These are phyloP conservation scores for Caracal caracal DNA, from an alignment of 2,113 vertebrate species.

Conservation along the genomic window DNA sequence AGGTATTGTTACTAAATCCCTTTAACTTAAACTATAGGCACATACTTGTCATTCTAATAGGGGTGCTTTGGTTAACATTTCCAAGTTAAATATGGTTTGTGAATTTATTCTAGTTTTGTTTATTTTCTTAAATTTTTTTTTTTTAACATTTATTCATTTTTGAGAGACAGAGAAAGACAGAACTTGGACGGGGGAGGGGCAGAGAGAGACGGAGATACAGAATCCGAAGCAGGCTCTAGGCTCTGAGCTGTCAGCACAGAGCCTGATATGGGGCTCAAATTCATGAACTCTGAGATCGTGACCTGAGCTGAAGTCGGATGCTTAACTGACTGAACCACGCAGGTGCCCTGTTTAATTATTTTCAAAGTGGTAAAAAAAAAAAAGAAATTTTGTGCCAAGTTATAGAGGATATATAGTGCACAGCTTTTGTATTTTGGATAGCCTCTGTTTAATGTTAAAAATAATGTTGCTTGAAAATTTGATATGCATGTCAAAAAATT, in stretches of 20 bases:
- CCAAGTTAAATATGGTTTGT: slow-evolving; percentile 42
- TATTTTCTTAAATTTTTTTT: too few species aligned
- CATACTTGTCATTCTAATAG: not conserved
- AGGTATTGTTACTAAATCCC: not conserved
- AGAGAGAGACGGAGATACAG: too few species aligned
- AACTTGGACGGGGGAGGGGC: too few species aligned
- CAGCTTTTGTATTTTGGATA: not conserved
- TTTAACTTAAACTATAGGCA: not conserved
- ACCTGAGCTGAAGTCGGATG: too few species aligned
- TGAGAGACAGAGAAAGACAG: too few species aligned
- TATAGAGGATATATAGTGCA: not conserved
- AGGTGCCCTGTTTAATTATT: not conserved
- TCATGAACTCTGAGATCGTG: too few species aligned
- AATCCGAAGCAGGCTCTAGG: too few species aligned
- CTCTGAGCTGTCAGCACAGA: too few species aligned
- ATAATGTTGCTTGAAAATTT: slow-evolving; percentile 24
- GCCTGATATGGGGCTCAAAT: too few species aligned
- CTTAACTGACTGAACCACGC: too few species aligned
- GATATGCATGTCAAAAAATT: not conserved
- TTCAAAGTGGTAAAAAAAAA: not conserved
- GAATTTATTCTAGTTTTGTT: slow-evolving; percentile 8
- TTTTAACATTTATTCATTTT: too few species aligned
- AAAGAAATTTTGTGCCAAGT: not conserved
- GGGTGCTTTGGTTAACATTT: slow-evolving; percentile 20
- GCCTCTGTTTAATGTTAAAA: slow-evolving; percentile 13